These are phyloP conservation scores for Valencia hispanica DNA, from an alignment of 2,797 vertebrate species.

Conservation along the genomic window DNA sequence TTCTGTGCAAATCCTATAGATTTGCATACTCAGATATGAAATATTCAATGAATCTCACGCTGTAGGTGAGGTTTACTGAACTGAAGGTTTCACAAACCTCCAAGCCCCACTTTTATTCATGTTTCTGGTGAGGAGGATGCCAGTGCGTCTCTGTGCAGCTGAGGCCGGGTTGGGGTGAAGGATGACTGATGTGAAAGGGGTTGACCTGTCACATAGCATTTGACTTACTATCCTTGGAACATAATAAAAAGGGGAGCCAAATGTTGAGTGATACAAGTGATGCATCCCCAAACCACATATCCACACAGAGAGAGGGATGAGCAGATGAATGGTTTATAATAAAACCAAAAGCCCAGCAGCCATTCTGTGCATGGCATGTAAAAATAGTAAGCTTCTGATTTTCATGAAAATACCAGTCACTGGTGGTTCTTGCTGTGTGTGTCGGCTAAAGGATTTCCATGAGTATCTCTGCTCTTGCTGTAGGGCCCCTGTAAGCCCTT, in stretches of 20 bases:
- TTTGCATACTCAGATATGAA: conserved; percentile 2
- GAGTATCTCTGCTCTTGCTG: conserved; percentile 76
- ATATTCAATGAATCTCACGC: conserved; percentile 10
- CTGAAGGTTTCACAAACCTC: conserved; percentile 13
- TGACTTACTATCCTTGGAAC: conserved; percentile 78
- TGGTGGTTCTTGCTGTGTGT: conserved; percentile 60
- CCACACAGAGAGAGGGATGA: conserved; percentile 35
- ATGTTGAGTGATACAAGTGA: conserved; percentile 80
- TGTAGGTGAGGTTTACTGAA: conserved; percentile 11
- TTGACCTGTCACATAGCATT: conserved; percentile 78
- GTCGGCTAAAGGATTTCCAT: conserved; percentile 72
- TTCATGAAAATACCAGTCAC: conserved; percentile 71
- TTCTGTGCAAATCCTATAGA: not conserved
- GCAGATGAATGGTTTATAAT: conserved; percentile 72
- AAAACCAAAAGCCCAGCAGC: conserved; percentile 68
- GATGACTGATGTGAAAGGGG: conserved; percentile 77
- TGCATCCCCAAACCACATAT: conserved; percentile 59
- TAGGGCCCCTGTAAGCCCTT: conserved; percentile 74
- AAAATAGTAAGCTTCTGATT: conserved; percentile 72
- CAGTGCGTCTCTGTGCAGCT: conserved; percentile 62
- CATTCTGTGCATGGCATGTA: conserved; percentile 66
- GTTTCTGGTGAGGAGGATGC: conserved; percentile 51
- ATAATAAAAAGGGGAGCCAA: conserved; percentile 76
- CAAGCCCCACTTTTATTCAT: conserved; percentile 33
- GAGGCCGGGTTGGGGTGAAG: conserved; percentile 73